Base-by-base conservation (phyloP, 2,888 invertebrate genomes). In the Pollenia labialis region DNA sequence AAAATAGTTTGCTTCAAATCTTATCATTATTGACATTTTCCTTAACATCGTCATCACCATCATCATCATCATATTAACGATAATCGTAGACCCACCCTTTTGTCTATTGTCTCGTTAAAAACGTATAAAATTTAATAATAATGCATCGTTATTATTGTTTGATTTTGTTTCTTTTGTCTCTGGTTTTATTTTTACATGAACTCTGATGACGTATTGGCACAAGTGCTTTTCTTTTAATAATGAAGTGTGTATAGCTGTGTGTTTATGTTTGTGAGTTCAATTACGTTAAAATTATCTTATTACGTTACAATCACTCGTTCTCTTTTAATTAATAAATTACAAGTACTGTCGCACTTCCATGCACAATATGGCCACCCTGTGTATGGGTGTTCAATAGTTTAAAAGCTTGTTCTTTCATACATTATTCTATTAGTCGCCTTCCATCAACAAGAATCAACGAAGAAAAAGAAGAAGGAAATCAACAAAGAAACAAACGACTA, bases 251-350 rank as follows among this genome's bases (percentile, higher is more conserved):
- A 4, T 1, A 50, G 11, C 11, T 48, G 14, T 18, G 6, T 71
- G 44, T 9, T 42, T 54, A 11, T 52, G 71, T n/a, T 23, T 72
- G 42, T 56, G 69, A 62, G 46, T 81, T 75, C 66, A 66, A 44
- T 81, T 81, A 76, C 81, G 72, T 69, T 80, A 79, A 79, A 79
- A 86, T 86, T 71, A 79, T 82, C 79, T 80, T 71, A 86, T 80
- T 75, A 80, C 82, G 74, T 79, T 76, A 75, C 74, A 81, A 85
- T 72, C 68, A 74, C 60, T 71, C 72, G 82, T 60, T 48, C 56
- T 32, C 62, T 56, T 18, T 8, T 58, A 56, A 50, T 50, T 42
- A 14, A 56, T 75, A 16, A 50, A 62, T 40, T 32, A 46, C 18
- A 74, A 72, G 42, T 18, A 79, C 42, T 76, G 11, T 71, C 52